phyloP scores from a whole-genome alignment of 1,140 invertebrate species.

The Sminthurides bifidus region DNA sequence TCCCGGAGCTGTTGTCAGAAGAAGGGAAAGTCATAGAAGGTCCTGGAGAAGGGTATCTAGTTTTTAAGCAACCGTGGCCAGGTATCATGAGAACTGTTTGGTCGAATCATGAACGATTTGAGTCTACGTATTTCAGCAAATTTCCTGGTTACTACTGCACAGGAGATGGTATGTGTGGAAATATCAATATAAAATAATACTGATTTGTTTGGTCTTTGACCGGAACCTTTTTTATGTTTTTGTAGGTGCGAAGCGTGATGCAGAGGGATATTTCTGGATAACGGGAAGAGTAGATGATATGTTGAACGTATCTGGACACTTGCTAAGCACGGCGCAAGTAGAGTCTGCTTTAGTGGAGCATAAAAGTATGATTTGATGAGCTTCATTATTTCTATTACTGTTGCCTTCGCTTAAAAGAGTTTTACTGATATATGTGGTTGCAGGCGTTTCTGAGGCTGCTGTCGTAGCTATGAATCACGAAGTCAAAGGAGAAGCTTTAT shows the following conservation, averaged over 20 bases:
- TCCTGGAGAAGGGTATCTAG: conserved; percentile 83
- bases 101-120: conserved; percentile 82
- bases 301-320: conserved; percentile 93
- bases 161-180: conserved; percentile 79
- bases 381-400: background rate
- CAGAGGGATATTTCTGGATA: conserved; percentile 92
- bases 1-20: conserved; percentile 75
- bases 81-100: conserved; percentile 91
- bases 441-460: conserved; percentile 77
- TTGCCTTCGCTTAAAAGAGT: background rate
- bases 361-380: conserved; percentile 28
- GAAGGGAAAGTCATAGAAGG: conserved; percentile 75
- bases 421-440: conserved; percentile 12
- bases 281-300: conserved; percentile 95
- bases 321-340: conserved; percentile 86
- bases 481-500: conserved; percentile 91
- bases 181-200: background rate
- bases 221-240: background rate
- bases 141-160: conserved; percentile 93
- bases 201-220: background rate
- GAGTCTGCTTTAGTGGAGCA: conserved; percentile 32
- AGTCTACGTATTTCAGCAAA: conserved; percentile 87
- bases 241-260: conserved; percentile 71
- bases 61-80: conserved; percentile 89
- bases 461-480: conserved; percentile 81